phyloP scores from a whole-genome alignment of 2,797 vertebrate species.

The Gallinago nigripennis region DNA sequence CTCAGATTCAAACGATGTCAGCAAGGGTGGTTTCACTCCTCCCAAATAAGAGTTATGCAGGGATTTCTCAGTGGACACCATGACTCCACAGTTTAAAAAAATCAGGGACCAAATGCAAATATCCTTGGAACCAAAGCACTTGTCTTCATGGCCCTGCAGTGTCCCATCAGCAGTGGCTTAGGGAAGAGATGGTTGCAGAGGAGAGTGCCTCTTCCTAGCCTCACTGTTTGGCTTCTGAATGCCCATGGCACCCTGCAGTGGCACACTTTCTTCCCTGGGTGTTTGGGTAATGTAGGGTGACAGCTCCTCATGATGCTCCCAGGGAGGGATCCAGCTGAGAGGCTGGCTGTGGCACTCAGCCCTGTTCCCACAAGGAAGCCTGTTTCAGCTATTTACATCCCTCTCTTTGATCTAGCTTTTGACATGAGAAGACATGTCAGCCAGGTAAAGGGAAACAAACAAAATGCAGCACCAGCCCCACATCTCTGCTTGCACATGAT shows the following conservation, averaged over 20 bases:
- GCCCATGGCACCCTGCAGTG: background rate
- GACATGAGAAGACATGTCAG: slow-evolving; percentile 28
- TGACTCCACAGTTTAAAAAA: background rate
- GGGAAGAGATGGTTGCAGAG: background rate
- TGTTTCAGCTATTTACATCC: background rate
- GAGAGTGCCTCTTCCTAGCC: background rate
- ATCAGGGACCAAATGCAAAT: background rate
- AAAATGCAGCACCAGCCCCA: background rate
- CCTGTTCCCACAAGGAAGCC: slow-evolving; percentile 35
- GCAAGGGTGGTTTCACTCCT: background rate
- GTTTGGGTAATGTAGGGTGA: background rate
- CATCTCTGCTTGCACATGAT: background rate
- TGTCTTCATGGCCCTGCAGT: background rate
- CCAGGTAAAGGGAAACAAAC: slow-evolving; percentile 2
- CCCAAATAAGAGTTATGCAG: background rate
- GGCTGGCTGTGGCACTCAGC: background rate
- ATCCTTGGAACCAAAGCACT: background rate
- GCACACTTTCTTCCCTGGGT: background rate
- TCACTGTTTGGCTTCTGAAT: background rate
- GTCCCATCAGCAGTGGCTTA: background rate
- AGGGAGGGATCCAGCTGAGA: background rate
- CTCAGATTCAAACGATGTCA: background rate
- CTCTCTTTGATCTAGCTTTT: slow-evolving; percentile 13
- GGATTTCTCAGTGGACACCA: background rate
- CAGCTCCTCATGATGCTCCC: background rate